These are phyloP conservation scores for Uropetala carovei DNA, from an alignment of 2,888 invertebrate species.

Conservation along the genomic window DNA sequence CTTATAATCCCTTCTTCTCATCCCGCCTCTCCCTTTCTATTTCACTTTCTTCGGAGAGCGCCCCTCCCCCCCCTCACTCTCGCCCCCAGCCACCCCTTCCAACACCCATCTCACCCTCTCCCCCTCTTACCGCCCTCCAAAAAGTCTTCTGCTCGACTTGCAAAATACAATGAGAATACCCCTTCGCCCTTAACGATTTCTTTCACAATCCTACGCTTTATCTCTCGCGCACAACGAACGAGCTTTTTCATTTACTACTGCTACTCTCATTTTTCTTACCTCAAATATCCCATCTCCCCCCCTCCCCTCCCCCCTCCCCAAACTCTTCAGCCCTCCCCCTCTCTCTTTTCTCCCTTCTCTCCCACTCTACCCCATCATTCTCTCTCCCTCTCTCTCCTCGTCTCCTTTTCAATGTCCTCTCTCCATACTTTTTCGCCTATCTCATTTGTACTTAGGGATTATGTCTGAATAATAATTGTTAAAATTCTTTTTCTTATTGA, in stretches of 20 bases:
- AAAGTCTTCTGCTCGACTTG: constrained; percentile 41
- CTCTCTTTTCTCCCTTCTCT: not conserved
- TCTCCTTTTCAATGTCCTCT: no score
- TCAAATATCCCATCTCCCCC: not conserved
- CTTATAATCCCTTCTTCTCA: not conserved
- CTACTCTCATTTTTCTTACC: constrained; percentile 23
- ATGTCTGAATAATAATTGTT: not conserved
- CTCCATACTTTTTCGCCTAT: not conserved
- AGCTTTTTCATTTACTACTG: constrained; percentile 50
- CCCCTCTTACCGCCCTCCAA: not conserved
- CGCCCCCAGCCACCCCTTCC: no score
- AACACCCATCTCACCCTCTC: no score
- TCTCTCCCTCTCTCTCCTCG: not conserved
- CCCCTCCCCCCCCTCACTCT: no score
- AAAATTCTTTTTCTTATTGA: not conserved
- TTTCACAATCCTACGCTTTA: constrained; percentile 30
- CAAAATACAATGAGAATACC: constrained; percentile 36
- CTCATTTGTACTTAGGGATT: not conserved
- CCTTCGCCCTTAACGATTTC: constrained; percentile 54
- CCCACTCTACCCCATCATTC: not conserved
- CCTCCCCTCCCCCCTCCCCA: no score
- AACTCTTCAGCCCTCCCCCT: not conserved
- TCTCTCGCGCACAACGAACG: constrained; percentile 46
- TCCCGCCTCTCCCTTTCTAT: not conserved
- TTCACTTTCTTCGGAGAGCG: not conserved